phyloP scores from a whole-genome alignment of 2,113 vertebrate species.

The Ceratotherium simum region DNA sequence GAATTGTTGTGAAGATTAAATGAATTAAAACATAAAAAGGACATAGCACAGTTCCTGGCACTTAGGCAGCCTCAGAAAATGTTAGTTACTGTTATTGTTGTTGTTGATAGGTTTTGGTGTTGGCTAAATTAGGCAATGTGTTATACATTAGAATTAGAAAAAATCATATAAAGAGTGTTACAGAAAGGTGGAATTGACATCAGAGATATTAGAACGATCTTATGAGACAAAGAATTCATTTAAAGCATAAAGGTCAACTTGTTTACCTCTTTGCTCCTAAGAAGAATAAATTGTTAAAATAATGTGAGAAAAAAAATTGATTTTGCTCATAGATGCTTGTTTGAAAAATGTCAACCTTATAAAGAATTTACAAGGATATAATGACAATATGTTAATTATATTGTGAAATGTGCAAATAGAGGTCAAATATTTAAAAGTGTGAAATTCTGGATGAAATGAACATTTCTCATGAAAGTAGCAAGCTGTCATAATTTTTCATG shows the following conservation, averaged over 20 bases:
- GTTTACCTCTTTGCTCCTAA: conserved; percentile 67
- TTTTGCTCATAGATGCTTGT: conserved; percentile 49
- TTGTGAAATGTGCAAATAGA: conserved; percentile 46
- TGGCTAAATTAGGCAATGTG: not conserved
- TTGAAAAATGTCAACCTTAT: conserved; percentile 69
- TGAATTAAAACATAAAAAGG: not conserved
- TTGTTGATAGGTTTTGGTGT: conserved; percentile 38
- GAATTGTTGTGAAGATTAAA: not conserved
- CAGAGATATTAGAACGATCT: conserved; percentile 11
- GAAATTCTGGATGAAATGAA: conserved; percentile 42
- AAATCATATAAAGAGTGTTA: not conserved
- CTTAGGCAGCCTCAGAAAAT: not conserved
- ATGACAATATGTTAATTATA: conserved; percentile 33
- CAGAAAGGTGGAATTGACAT: not conserved
- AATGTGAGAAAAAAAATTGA: conserved; percentile 61
- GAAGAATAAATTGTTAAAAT: conserved; percentile 62
- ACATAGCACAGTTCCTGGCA: not conserved
- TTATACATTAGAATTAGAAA: conserved; percentile 14
- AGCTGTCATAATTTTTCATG: conserved; percentile 24
- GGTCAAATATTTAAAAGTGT: conserved; percentile 30
- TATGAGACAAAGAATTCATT: conserved; percentile 33
- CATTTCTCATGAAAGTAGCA: not conserved
- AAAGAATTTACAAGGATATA: conserved; percentile 21
- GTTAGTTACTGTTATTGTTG: not conserved
- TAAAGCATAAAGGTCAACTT: conserved; percentile 69